These are phyloP conservation scores for Spatulosminthurus flaviceps DNA, from an alignment of 2,888 invertebrate genomes.

Conservation along the genomic window DNA sequence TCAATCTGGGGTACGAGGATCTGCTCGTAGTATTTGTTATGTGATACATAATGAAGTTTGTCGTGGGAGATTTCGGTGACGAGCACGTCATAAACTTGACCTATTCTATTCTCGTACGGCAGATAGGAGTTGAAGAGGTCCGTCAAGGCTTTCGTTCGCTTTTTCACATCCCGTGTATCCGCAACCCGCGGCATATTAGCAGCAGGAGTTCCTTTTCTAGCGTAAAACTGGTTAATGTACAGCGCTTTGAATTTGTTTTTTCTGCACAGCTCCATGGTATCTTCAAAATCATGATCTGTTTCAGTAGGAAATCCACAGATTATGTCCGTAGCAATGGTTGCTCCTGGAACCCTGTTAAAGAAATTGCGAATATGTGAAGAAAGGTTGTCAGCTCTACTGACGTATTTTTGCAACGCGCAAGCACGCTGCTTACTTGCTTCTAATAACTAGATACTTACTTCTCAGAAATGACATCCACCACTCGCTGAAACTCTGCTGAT, in stretches of 20 bases:
- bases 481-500: constrained; percentile 85
- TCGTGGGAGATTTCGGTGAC: constrained; percentile 95
- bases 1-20: constrained; percentile 41
- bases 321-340: constrained; percentile 96
- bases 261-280: constrained; percentile 83
- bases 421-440: too few relatives aligned
- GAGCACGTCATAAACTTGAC: constrained; percentile 78
- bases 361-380: too few relatives aligned
- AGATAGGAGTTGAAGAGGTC: constrained; percentile 88
- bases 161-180: constrained; percentile 82
- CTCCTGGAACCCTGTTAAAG: constrained; percentile 85
- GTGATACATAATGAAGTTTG: constrained; percentile 87
- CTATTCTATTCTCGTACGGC: constrained; percentile 78
- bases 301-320: constrained; percentile 99
- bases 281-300: constrained; percentile 86
- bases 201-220: constrained; percentile 95
- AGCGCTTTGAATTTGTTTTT: constrained; percentile 91
- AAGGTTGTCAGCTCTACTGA: too few relatives aligned
- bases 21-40: constrained; percentile 95
- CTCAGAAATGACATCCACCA: constrained; percentile 83
- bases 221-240: constrained; percentile 98
- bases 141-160: constrained; percentile 85
- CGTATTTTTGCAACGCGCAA: too few relatives aligned
- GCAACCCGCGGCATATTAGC: constrained; percentile 86
- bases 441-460: too few relatives aligned